Evolutionary conservation across 2,113 vertebrate genomes (phyloP).

Genomic region (Cyphomyrus plagiostoma): DNA sequence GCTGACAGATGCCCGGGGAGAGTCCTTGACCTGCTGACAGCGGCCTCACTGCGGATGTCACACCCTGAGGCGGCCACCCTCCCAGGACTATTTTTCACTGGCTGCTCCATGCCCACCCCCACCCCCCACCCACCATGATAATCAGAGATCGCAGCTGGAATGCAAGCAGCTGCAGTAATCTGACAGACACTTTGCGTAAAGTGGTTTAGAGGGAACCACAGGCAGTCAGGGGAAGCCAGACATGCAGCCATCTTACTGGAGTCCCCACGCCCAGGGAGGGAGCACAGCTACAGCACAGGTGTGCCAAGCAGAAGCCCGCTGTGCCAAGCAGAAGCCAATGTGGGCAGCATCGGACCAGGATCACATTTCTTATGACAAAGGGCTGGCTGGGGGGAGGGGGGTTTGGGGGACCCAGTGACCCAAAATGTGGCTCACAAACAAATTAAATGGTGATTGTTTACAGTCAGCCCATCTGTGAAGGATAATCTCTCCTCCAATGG

Average conservation of each 20-base stretch:
- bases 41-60: neutral
- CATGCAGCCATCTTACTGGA: neutral
- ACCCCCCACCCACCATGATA: neutral
- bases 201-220: neutral
- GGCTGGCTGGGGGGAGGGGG: neutral
- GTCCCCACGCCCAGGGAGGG: neutral
- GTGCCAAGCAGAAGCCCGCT: neutral
- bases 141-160: neutral
- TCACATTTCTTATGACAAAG: neutral
- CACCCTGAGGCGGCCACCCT: neutral
- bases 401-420: neutral
- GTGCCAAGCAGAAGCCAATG: neutral
- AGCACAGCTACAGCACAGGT: neutral
- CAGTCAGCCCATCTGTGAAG: neutral
- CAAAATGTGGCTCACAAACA: neutral
- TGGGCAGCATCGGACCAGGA: neutral
- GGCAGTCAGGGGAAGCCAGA: neutral
- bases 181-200: neutral
- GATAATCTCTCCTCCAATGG: neutral
- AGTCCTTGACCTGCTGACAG: neutral
- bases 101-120: neutral
- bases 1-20: neutral
- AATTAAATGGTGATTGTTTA: conserved; percentile 2
- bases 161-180: neutral
- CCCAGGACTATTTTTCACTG: neutral